A percentile compares a stretch with the other conserved stretches of the same genome.
Conservation (phyloP, 2,797 vertebrate species). For the Falco peregrinus region DNA sequence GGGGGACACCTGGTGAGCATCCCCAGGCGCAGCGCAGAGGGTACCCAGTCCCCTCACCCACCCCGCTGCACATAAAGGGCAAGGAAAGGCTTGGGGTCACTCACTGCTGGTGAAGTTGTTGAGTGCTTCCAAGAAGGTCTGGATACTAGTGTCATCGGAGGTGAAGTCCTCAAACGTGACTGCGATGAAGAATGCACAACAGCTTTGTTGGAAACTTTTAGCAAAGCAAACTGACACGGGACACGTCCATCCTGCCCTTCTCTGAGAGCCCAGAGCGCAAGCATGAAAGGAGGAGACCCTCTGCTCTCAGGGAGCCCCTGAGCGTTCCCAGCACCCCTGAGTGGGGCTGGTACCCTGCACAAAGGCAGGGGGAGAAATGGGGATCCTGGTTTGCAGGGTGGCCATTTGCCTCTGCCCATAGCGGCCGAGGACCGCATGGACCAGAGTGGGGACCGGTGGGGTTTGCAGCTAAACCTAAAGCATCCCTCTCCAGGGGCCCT, state of each 20-base stretch:
- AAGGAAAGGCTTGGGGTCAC: neutral
- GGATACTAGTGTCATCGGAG: constrained; percentile 82
- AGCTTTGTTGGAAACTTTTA: neutral
- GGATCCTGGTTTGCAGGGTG: neutral
- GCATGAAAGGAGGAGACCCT: neutral
- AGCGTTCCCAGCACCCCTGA: neutral
- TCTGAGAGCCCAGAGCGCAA: neutral
- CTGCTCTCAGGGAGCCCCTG: neutral
- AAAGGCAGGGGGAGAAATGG: neutral
- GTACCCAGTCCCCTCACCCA: neutral
- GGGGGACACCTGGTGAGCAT: neutral
- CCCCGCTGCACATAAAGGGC: rapidly evolving
- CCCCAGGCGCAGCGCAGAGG: rapidly evolving
- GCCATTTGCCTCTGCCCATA: neutral
- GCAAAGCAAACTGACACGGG: neutral
- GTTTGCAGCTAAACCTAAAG: neutral
- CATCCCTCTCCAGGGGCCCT: neutral
- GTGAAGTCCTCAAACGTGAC: constrained; percentile 90
- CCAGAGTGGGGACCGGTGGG: neutral
- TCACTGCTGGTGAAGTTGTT: constrained; percentile 94
- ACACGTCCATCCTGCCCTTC: neutral
- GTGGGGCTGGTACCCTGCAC: neutral
- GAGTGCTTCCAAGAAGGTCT: constrained; percentile 91
- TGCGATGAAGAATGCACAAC: neutral
- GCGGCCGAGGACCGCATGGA: neutral